These are phyloP conservation scores for Coregonus clupeaformis DNA, from an alignment of 2,113 vertebrate species.

Conservation along the genomic window DNA sequence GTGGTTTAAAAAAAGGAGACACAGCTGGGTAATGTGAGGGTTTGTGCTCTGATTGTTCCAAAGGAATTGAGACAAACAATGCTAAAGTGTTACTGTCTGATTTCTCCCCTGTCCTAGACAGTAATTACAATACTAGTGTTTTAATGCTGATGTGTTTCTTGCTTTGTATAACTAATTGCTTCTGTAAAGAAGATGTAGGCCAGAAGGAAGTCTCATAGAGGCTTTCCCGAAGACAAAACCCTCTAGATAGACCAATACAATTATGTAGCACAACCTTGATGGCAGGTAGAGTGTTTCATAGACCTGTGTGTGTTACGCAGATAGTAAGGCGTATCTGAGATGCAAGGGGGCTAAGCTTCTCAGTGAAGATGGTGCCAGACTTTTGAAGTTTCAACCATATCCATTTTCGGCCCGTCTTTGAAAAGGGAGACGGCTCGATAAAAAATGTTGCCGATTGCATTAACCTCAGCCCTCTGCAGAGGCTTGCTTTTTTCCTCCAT, in stretches of 20 bases:
- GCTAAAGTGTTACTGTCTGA: constrained; percentile 38
- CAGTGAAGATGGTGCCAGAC: constrained; percentile 52
- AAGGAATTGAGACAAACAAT: constrained; percentile 50
- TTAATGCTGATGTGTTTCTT: constrained; percentile 14
- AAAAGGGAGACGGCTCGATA: constrained; percentile 68
- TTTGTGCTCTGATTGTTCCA: constrained; percentile 41
- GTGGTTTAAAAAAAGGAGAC: constrained; percentile 15
- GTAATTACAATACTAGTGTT: constrained; percentile 29
- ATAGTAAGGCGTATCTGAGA: constrained; percentile 65
- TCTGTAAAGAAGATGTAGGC: not conserved
- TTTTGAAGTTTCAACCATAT: constrained; percentile 71
- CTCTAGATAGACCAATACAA: too few relatives aligned
- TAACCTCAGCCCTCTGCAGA: constrained; percentile 61
- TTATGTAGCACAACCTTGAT: not conserved
- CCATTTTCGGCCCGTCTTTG: constrained; percentile 68
- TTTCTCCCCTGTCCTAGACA: constrained; percentile 30
- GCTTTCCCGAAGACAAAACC: too few relatives aligned
- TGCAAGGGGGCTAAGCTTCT: constrained; percentile 64
- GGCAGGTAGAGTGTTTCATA: not conserved
- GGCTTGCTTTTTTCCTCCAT: constrained; percentile 63
- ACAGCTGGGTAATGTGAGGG: constrained; percentile 44
- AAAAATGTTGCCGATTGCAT: constrained; percentile 54
- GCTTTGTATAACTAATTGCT: constrained; percentile 17
- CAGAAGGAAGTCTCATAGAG: too few relatives aligned
- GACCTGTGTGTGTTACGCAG: constrained; percentile 17